Conservation (phyloP, 2,797 vertebrate genomes). For the Phrynocephalus forsythii region DNA sequence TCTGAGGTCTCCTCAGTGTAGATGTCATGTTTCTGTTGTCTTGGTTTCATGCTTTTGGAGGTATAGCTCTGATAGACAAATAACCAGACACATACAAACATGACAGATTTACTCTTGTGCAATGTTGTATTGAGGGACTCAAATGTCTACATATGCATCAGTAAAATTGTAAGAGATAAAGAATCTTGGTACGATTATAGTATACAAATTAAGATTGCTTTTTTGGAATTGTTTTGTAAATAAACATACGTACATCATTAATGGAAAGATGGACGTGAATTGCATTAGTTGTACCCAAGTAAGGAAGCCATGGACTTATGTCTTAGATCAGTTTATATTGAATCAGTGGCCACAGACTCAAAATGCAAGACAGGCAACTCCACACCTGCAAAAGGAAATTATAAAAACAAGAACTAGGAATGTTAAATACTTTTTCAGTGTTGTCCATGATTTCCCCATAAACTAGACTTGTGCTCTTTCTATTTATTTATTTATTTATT, state of each 20-base stretch:
- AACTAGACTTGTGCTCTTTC: constrained; percentile 44
- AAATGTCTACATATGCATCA: too few relatives aligned
- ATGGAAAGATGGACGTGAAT: not conserved
- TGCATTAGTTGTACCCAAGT: constrained; percentile 8
- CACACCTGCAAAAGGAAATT: not conserved
- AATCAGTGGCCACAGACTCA: not conserved
- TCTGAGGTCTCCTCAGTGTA: too few relatives aligned
- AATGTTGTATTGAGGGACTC: too few relatives aligned
- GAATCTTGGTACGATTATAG: not conserved
- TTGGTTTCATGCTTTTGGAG: too few relatives aligned
- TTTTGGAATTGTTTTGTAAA: not conserved
- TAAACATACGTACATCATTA: not conserved
- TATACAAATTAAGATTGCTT: not conserved
- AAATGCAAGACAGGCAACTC: not conserved
- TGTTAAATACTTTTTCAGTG: not conserved
- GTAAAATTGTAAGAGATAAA: not conserved
- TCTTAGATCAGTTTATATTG: not conserved
- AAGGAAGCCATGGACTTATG: not conserved
- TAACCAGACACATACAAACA: too few relatives aligned
- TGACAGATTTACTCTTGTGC: too few relatives aligned
- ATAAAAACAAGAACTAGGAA: not conserved
- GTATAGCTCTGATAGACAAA: too few relatives aligned
- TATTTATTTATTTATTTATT: too few relatives aligned
- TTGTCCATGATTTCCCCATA: not conserved
- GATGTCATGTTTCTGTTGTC: too few relatives aligned